Conservation (phyloP, 2,797 vertebrate genomes). For the Sternotherus odoratus region DNA sequence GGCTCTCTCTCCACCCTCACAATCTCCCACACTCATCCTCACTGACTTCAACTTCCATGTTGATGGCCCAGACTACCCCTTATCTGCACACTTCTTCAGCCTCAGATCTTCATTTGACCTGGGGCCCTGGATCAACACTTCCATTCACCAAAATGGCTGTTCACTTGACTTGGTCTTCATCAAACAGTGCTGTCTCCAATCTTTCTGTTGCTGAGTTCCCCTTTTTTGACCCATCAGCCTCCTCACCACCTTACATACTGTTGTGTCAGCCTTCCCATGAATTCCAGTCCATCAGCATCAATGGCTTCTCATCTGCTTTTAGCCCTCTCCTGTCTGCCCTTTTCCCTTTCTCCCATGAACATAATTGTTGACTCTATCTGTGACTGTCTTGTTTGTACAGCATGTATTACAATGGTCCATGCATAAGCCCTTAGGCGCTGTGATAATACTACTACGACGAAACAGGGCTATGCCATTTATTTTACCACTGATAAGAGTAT, state of each 20-base stretch:
- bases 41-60: not conserved
- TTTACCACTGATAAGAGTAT: not conserved
- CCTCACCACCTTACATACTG: not conserved
- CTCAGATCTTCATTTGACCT: not conserved
- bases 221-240: not conserved
- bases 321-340: not conserved
- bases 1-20: not conserved
- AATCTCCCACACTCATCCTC: not conserved
- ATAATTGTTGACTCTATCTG: not conserved
- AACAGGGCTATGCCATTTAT: not conserved
- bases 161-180: not conserved
- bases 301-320: not conserved
- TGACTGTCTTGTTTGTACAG: not conserved
- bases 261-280: not conserved
- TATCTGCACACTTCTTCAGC: too few species aligned
- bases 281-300: not conserved
- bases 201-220: not conserved
- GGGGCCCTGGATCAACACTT: not conserved
- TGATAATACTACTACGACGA: not conserved
- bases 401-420: not conserved
- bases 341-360: not conserved
- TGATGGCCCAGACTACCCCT: not conserved
- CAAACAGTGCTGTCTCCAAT: not conserved
- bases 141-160: not conserved
- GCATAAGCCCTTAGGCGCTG: not conserved